A percentile compares a stretch with the other conserved stretches of the same genome.
Conservation (phyloP, 2,888 invertebrate species). For the Phlogophora meticulosa region DNA sequence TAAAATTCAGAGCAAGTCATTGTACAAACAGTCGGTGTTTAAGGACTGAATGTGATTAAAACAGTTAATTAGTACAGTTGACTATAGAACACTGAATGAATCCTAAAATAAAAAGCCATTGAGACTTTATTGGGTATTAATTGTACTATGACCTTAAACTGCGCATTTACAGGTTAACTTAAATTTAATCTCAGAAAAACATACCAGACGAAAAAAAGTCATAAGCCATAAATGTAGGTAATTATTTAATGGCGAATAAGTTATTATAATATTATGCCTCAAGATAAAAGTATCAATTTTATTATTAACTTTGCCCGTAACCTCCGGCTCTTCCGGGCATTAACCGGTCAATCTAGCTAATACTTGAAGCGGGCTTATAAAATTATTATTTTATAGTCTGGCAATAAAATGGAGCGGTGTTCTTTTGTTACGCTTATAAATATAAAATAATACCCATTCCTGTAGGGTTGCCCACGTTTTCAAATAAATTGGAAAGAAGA, state of each 20-base stretch:
- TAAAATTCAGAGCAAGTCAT: neutral
- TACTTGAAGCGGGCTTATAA: constrained; percentile 53
- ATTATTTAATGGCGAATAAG: constrained; percentile 51
- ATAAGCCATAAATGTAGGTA: constrained; percentile 30
- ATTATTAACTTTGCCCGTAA: constrained; percentile 51
- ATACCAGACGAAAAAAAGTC: constrained; percentile 1
- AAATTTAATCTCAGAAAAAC: constrained; percentile 16
- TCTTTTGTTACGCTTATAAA: constrained; percentile 63
- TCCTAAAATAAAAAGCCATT: neutral
- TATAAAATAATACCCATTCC: constrained; percentile 53
- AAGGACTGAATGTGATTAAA: too few species aligned
- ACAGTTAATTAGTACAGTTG: too few species aligned
- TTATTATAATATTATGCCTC: constrained; percentile 36
- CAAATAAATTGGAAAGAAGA: neutral
- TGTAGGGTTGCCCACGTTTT: constrained; percentile 41
- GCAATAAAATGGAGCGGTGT: constrained; percentile 60
- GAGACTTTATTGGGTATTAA: too few species aligned
- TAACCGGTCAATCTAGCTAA: constrained; percentile 59
- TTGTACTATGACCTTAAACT: constrained; percentile 1
- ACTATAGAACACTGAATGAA: too few species aligned
- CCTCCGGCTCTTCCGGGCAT: constrained; percentile 45
- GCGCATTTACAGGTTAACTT: constrained; percentile 10
- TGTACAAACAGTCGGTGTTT: neutral
- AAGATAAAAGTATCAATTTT: constrained; percentile 28
- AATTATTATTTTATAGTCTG: constrained; percentile 61